These are phyloP conservation scores for Oryzias curvinotus DNA, from an alignment of 2,113 vertebrate genomes.

Conservation along the genomic window DNA sequence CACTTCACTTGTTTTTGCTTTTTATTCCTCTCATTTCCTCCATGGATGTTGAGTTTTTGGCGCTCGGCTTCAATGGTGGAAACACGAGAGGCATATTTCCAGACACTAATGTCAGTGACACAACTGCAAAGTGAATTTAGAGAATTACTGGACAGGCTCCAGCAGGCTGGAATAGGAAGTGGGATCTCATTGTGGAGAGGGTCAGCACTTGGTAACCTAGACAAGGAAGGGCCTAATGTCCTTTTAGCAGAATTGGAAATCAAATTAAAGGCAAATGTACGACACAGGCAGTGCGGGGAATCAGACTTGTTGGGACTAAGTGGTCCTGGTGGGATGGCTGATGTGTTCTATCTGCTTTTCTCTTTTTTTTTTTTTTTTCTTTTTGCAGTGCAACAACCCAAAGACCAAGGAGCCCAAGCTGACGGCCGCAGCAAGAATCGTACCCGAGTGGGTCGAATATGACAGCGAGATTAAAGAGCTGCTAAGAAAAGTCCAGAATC, in stretches of 20 bases:
- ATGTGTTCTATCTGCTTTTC: conserved; percentile 43
- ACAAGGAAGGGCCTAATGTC: conserved; percentile 60
- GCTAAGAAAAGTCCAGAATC: conserved; percentile 75
- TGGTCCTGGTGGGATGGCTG: conserved; percentile 26
- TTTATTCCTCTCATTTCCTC: conserved; percentile 13
- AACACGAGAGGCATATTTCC: conserved; percentile 5
- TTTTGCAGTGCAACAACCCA: conserved; percentile 94
- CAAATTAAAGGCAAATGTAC: conserved; percentile 60
- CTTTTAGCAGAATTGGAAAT: conserved; percentile 71
- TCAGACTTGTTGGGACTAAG: conserved; percentile 44
- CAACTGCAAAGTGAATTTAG: conserved; percentile 54
- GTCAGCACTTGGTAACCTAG: conserved; percentile 59
- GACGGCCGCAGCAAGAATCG: conserved; percentile 88
- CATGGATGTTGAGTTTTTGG: not conserved
- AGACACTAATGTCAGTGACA: conserved; percentile 35
- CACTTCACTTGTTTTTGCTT: not conserved
- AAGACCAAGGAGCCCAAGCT: conserved; percentile 98
- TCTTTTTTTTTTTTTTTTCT: conserved; percentile 20
- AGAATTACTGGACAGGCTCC: conserved; percentile 49
- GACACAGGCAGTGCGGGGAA: conserved; percentile 44
- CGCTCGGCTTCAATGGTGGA: not conserved
- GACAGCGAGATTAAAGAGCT: conserved; percentile 86
- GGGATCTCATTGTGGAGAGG: conserved; percentile 50
- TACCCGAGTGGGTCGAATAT: conserved; percentile 91
- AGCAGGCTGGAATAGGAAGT: conserved; percentile 51